Evolutionary conservation across 2,113 vertebrate genomes (phyloP).

Genomic region (Dipodomys stephensi): DNA sequence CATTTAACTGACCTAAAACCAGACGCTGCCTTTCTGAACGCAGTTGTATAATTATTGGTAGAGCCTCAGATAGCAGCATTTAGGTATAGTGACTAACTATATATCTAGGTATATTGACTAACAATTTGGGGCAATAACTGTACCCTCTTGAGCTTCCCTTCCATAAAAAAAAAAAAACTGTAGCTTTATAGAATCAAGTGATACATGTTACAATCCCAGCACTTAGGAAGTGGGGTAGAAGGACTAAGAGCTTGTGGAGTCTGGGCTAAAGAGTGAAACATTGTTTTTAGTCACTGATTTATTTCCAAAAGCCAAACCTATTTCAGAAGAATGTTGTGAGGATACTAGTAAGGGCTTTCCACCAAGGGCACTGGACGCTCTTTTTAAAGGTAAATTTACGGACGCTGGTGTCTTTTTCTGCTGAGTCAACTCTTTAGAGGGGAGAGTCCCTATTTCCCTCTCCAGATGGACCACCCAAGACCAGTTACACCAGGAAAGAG

Average conservation of each 20-base stretch:
- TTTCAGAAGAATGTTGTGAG: not conserved
- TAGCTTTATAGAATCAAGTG: not conserved
- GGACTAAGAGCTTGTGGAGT: too few relatives aligned
- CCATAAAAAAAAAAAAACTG: not conserved
- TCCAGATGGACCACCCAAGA: not conserved
- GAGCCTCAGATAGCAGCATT: not conserved
- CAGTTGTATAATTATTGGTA: too few relatives aligned
- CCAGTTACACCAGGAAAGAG: not conserved
- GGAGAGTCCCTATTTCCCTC: not conserved
- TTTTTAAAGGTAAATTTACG: not conserved
- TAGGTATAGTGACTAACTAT: not conserved
- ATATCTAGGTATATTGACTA: not conserved
- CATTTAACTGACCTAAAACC: accelerated
- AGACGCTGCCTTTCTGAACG: not conserved
- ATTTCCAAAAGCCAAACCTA: not conserved
- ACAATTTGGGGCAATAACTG: not conserved
- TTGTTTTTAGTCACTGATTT: too few relatives aligned
- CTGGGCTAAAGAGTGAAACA: too few relatives aligned
- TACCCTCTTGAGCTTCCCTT: not conserved
- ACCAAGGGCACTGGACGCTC: not conserved
- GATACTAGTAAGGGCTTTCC: not conserved
- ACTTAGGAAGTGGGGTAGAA: too few relatives aligned
- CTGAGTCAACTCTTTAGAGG: not conserved
- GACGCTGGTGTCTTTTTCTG: not conserved
- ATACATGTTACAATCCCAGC: too few relatives aligned